These are phyloP conservation scores for Sitobion miscanthi DNA, from an alignment of 1,140 invertebrate species.

Conservation along the genomic window DNA sequence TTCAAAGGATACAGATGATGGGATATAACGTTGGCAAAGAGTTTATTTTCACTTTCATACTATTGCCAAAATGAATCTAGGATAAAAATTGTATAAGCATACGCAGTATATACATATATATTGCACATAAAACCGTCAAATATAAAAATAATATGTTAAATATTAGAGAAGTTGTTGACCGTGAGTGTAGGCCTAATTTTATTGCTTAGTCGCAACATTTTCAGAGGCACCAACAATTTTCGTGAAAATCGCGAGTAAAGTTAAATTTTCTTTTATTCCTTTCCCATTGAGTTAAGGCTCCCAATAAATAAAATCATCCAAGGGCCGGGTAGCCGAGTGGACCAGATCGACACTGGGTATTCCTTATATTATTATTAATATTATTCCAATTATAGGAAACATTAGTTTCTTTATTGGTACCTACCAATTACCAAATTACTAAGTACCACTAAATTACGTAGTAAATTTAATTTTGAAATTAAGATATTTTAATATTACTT, in stretches of 20 bases:
- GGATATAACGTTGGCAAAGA: not conserved
- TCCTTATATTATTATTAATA: no score
- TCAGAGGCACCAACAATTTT: not conserved
- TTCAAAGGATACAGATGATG: not conserved
- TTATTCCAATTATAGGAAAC: no score
- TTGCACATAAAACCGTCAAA: not conserved
- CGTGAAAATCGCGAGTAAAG: not conserved
- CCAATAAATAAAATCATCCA: no score
- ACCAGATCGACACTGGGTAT: no score
- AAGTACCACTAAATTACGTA: no score
- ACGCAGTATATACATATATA: not conserved
- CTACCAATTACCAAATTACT: no score
- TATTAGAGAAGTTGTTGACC: not conserved
- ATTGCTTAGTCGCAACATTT: not conserved
- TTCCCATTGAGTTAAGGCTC: no score
- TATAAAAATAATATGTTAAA: conserved; percentile 2
- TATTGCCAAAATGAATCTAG: not conserved
- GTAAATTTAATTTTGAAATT: no score
- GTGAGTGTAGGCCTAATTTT: not conserved
- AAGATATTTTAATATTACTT: no score
- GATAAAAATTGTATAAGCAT: not conserved
- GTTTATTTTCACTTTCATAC: not conserved
- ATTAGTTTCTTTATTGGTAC: no score
- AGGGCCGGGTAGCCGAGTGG: no score
- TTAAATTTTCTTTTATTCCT: not conserved